Percentiles rank a stretch among this genome's conserved stretches.
These are phyloP conservation scores for Rhizomys pruinosus DNA, from an alignment of 2,113 vertebrate species.

Conservation along the genomic window DNA sequence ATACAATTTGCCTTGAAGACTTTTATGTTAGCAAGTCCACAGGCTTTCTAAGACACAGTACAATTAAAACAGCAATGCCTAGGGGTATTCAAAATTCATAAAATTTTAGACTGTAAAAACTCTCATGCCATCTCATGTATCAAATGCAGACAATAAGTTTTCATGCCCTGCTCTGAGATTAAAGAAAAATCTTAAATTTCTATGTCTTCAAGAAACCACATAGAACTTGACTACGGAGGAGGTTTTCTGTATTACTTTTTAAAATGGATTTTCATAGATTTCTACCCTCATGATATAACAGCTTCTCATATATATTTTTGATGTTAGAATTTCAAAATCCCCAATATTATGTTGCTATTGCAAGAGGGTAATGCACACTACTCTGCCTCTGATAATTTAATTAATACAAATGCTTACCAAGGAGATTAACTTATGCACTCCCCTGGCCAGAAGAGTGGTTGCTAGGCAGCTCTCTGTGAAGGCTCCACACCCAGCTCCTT, in stretches of 20 bases:
- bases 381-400: conserved; percentile 86
- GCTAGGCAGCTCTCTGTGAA: conserved; percentile 84
- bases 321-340: conserved; percentile 81
- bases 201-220: not conserved
- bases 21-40: not conserved
- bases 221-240: not conserved
- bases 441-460: conserved; percentile 79
- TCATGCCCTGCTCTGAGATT: not conserved
- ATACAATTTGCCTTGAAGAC: conserved; percentile 34
- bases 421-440: conserved; percentile 83
- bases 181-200: conserved; percentile 7
- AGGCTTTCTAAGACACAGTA: not conserved
- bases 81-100: not conserved
- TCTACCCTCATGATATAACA: conserved; percentile 11
- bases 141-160: not conserved
- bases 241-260: not conserved
- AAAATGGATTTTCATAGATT: not conserved
- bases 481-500: conserved; percentile 67
- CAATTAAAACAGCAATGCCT: conserved; percentile 26
- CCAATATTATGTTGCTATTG: conserved; percentile 82
- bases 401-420: conserved; percentile 87
- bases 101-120: conserved; percentile 30
- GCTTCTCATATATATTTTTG: conserved; percentile 52
- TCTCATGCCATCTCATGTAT: not conserved
- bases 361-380: conserved; percentile 82